Conservation (phyloP, 2,113 vertebrate species). For the Tilapia sparmanii region DNA sequence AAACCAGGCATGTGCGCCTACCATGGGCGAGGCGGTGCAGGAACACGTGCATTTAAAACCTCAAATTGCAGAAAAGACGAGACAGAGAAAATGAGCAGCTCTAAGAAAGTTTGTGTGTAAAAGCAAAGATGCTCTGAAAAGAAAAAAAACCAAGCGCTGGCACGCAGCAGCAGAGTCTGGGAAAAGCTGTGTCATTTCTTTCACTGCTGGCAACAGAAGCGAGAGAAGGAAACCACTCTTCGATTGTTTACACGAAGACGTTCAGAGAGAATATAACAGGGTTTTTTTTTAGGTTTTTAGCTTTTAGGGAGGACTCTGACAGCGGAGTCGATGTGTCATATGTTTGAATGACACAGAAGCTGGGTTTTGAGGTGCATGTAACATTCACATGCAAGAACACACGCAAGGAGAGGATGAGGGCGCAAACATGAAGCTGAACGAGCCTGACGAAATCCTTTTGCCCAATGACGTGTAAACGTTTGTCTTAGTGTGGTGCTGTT, state of each 20-base stretch:
- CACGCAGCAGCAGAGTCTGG: neutral
- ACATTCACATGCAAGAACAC: neutral
- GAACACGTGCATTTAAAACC: constrained; percentile 13
- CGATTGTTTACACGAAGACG: neutral
- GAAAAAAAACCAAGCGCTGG: neutral
- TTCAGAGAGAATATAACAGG: neutral
- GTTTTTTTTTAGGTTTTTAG: fast-evolving
- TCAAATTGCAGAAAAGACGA: constrained; percentile 28
- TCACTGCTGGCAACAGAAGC: neutral
- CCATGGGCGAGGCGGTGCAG: neutral
- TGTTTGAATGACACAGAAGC: neutral
- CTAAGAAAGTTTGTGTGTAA: neutral
- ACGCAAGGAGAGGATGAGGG: neutral
- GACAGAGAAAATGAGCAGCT: constrained; percentile 40
- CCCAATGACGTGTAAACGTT: neutral
- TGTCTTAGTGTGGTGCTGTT: neutral
- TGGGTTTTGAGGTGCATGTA: neutral
- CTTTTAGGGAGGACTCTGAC: neutral
- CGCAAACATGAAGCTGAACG: neutral
- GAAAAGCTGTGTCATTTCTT: neutral
- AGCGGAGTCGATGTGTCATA: neutral
- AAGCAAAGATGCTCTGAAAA: neutral
- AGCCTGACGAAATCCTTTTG: neutral
- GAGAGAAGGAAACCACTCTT: neutral
- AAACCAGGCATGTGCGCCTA: neutral